Evolutionary conservation across 2,888 invertebrate genomes (phyloP).

Genomic region (Anoplius nigerrimus): DNA sequence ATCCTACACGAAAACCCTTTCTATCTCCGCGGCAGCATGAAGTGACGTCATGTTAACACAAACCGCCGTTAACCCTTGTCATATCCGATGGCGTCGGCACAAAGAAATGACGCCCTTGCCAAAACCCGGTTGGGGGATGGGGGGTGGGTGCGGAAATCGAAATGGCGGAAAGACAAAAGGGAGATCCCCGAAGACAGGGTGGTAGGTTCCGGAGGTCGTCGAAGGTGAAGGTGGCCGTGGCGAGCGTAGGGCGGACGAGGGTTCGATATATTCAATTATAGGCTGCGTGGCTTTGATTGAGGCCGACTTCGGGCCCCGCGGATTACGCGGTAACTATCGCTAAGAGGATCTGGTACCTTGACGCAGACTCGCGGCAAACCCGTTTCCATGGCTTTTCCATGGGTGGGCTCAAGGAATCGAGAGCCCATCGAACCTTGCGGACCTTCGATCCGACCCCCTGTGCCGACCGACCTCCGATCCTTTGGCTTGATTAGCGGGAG

Average conservation of each 20-base stretch:
- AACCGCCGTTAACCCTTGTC: too few relatives aligned
- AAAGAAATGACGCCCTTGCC: too few relatives aligned
- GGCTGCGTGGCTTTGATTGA: constrained; percentile 61
- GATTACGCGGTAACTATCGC: constrained; percentile 61
- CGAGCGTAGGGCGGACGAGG: constrained; percentile 45
- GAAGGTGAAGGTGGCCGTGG: constrained; percentile 35
- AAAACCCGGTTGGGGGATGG: neutral
- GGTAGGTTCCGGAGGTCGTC: too few relatives aligned
- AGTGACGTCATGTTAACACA: too few relatives aligned
- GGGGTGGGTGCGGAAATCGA: neutral
- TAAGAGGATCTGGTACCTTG: constrained; percentile 56
- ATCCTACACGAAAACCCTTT: too few relatives aligned
- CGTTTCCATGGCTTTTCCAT: constrained; percentile 34
- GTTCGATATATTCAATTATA: constrained; percentile 68
- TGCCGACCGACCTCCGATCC: neutral
- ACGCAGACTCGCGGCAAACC: constrained; percentile 28
- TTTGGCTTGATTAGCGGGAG: too few relatives aligned
- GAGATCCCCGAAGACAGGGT: too few relatives aligned
- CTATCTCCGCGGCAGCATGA: too few relatives aligned
- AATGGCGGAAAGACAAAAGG: constrained; percentile 11
- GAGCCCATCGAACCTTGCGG: constrained; percentile 40
- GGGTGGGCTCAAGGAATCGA: constrained; percentile 38
- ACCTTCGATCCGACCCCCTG: constrained; percentile 7
- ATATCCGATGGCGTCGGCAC: too few relatives aligned
- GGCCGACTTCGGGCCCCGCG: constrained; percentile 58